These are phyloP conservation scores for Drosophila helvetica DNA, from an alignment of 2,888 invertebrate species.

Conservation along the genomic window DNA sequence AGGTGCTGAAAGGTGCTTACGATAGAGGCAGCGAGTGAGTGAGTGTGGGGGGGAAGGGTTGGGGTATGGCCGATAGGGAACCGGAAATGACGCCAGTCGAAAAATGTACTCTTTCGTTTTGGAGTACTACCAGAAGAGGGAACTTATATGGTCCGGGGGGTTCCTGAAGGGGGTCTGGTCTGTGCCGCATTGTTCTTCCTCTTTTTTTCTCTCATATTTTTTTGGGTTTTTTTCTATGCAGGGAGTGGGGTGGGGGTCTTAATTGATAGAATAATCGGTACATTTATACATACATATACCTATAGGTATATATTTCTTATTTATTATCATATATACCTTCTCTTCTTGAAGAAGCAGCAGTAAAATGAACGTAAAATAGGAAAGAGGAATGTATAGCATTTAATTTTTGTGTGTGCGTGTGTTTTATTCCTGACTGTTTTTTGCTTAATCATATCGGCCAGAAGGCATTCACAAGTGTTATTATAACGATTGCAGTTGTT, in stretches of 20 bases:
- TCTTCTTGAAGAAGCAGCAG: constrained; percentile 26
- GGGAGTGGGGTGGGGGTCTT: constrained; percentile 17
- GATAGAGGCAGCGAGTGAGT: constrained; percentile 19
- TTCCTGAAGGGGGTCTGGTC: neutral
- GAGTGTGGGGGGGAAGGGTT: neutral
- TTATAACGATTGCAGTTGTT: constrained; percentile 45
- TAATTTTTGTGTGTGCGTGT: neutral
- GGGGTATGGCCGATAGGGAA: constrained; percentile 18
- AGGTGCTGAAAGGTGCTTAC: constrained; percentile 27
- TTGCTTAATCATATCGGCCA: constrained; percentile 44
- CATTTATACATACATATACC: constrained; percentile 19
- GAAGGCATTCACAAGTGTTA: constrained; percentile 45
- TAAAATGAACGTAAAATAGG: constrained; percentile 37
- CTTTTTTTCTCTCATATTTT: neutral
- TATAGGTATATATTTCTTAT: constrained; percentile 3
- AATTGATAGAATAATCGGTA: constrained; percentile 57
- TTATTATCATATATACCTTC: constrained; percentile 21
- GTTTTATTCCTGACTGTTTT: constrained; percentile 2
- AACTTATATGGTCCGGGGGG: neutral
- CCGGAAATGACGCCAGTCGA: constrained; percentile 56
- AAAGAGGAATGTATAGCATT: constrained; percentile 26
- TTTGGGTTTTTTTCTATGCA: neutral
- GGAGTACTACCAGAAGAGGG: neutral
- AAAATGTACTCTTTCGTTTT: constrained; percentile 38
- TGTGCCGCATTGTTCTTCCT: neutral